Percentiles rank a stretch among this genome's conserved stretches.
phyloP scores from a whole-genome alignment of 2,888 invertebrate genomes.

The Mamestra brassicae region DNA sequence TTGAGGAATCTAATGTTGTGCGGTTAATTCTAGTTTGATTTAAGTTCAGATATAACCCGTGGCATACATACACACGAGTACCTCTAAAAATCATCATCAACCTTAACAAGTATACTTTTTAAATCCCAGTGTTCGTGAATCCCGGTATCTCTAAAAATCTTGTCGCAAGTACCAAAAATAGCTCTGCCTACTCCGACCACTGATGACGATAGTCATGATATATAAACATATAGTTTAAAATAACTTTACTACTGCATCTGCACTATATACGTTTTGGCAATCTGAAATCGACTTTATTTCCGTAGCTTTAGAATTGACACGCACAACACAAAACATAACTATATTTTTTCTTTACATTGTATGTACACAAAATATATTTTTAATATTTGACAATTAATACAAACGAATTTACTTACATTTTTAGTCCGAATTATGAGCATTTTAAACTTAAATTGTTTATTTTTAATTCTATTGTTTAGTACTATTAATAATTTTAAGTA shows the following conservation, averaged over 20 bases:
- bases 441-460: constrained; percentile 15
- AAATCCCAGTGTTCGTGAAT: too few species aligned
- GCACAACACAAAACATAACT: constrained; percentile 11
- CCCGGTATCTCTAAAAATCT: too few species aligned
- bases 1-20: too few species aligned
- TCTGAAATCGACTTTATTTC: not conserved
- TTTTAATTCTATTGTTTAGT: not conserved
- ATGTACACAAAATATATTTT: constrained; percentile 11
- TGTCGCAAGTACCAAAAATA: too few species aligned
- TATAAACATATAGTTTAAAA: not conserved
- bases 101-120: too few species aligned
- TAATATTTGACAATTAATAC: constrained; percentile 22
- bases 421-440: constrained; percentile 50
- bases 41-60: too few species aligned
- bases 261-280: not conserved
- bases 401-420: constrained; percentile 30
- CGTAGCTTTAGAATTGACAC: not conserved
- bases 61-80: too few species aligned
- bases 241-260: not conserved
- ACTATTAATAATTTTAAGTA: not conserved
- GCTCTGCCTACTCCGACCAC: too few species aligned
- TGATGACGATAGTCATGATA: too few species aligned
- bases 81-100: too few species aligned
- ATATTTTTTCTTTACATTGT: not conserved
- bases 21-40: too few species aligned